Evolutionary conservation across 2,113 vertebrate species (phyloP).

Genomic region (Ptilorrhoa leucosticta): DNA sequence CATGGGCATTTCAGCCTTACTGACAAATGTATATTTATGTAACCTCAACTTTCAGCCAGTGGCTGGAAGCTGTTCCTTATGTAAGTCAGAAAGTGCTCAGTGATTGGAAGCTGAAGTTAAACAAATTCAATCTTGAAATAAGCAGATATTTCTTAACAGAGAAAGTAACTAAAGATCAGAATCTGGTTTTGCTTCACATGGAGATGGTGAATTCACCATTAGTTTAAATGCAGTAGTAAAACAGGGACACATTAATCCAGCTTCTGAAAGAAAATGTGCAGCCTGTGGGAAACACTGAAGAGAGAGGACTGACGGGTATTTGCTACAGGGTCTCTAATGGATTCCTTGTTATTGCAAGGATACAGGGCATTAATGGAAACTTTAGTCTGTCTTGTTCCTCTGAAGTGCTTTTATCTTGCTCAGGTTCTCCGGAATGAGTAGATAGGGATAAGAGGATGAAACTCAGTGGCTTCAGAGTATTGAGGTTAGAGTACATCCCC

Average conservation of each 20-base stretch:
- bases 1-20: not conserved
- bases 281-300: not conserved
- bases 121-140: not conserved
- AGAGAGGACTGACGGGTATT: not conserved
- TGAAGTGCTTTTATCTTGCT: conserved; percentile 37
- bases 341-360: conserved; percentile 25
- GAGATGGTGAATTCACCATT: not conserved
- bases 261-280: not conserved
- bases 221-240: not conserved
- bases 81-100: not conserved
- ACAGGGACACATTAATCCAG: not conserved
- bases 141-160: not conserved
- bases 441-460: not conserved
- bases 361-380: conserved; percentile 7
- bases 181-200: not conserved
- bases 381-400: not conserved
- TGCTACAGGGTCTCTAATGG: not conserved
- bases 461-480: not conserved
- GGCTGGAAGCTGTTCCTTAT: conserved; percentile 20
- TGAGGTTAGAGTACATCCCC: not conserved
- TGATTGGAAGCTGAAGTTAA: conserved; percentile 9
- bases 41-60: not conserved
- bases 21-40: conserved; percentile 47
- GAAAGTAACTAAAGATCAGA: not conserved
- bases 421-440: not conserved